A percentile compares a stretch with the other conserved stretches of the same genome.
Conservation (phyloP, 2,888 invertebrate genomes). For the Chloromyia formosa region DNA sequence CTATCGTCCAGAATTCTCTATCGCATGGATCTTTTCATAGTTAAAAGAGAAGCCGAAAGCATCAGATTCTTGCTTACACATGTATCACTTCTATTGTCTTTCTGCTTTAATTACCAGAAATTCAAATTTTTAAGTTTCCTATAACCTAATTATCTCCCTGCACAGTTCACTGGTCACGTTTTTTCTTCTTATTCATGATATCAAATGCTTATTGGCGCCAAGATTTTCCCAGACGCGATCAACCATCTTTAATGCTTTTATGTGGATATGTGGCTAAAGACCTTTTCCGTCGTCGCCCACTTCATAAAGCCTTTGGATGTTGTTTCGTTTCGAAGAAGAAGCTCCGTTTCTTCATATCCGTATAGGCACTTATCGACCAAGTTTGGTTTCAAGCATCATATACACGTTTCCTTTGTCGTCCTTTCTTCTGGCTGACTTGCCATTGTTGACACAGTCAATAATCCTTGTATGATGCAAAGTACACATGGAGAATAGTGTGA, state of each 20-base stretch:
- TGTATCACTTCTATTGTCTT: no score
- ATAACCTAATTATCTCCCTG: no score
- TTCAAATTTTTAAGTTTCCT: no score
- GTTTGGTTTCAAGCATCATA: not conserved
- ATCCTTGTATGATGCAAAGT: no score
- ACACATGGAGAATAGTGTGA: no score
- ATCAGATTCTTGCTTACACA: no score
- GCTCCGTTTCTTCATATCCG: not conserved
- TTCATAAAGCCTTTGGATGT: not conserved
- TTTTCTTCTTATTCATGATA: not conserved
- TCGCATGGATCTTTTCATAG: no score
- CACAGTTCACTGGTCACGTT: not conserved
- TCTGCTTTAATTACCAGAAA: no score
- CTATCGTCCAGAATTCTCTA: no score
- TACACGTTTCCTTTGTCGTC: not conserved
- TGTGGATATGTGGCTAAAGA: not conserved
- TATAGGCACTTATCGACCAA: not conserved
- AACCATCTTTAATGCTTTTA: not conserved
- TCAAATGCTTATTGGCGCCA: not conserved
- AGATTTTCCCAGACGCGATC: not conserved
- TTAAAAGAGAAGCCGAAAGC: no score
- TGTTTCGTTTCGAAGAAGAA: not conserved
- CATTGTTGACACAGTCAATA: no score
- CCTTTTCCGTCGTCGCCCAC: not conserved
- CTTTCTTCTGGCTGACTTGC: not conserved